Evolutionary conservation across 2,888 invertebrate species (phyloP), one percentile per base, ranked within the genome.

Genomic region (Sipha maydis): DNA sequence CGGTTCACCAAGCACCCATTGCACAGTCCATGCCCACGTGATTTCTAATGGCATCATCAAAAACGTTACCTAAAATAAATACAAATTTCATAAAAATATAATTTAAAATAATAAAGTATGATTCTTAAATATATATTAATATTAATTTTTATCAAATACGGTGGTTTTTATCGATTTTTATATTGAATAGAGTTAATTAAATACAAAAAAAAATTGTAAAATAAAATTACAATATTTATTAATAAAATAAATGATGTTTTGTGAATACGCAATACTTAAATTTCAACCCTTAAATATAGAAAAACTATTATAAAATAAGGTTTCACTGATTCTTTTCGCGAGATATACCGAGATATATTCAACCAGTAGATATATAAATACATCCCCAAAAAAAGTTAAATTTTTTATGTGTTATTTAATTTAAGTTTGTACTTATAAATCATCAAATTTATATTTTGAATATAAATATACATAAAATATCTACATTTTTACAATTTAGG

Each of bases 1-100:
- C 17, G 94, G 93, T 92, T 97, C 97, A 0, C 96, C 97, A 0
- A 96, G 96, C 91, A 94, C 93, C 97, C 97, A 97, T 90, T 95
- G 94, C 85, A 97, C 97, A 3, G 97, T 97, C 89, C 94, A 94
- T 0, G 96, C 95, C 97, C 97, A 97, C 90, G 94, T 96, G 89
- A 97, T 97, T 93, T 97, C 97, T 91, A 97, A 92, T 41, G 97
- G 97, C 97, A 97, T 97, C 95, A 97, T 95, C 86, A 97, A 93
- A 91, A 97, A 96, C 84, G 97, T 97, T 83, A 96, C 96, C 96
- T 96, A 93, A 56, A 92, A 92, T 14, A 34, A 83, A 80, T n/a
- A 21, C 11, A 78, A 73, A 28, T 38, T n/a, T 48, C 69, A 83
- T 25, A 67, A 73, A 73, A 69, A 69, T 3, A 69, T 28, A 28